These are phyloP conservation scores for Sclerurus mexicanus DNA, from an alignment of 2,113 vertebrate genomes.

Conservation along the genomic window DNA sequence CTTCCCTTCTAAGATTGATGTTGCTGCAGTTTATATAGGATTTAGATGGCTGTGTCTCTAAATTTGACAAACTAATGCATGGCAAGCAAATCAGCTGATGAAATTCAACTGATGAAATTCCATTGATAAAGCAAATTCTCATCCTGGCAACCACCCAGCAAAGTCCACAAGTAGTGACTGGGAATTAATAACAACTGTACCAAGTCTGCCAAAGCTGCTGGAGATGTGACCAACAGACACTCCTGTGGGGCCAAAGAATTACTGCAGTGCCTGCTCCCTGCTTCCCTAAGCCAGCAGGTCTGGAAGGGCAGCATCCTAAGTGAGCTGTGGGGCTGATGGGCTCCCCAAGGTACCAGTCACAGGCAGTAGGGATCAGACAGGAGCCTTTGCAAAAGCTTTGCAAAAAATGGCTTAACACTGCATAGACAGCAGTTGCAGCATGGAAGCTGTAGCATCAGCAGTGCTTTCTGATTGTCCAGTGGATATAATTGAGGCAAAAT, in stretches of 20 bases:
- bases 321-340: neutral
- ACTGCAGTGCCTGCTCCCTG: neutral
- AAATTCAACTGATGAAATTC: neutral
- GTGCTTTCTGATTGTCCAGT: neutral
- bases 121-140: neutral
- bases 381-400: neutral
- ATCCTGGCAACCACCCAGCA: neutral
- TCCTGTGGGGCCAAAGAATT: neutral
- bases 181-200: neutral
- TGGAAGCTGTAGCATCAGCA: neutral
- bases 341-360: neutral
- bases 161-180: neutral
- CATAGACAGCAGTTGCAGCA: neutral
- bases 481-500: neutral
- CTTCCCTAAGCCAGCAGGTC: neutral
- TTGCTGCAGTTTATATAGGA: neutral
- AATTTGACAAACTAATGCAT: neutral
- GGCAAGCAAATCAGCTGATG: neutral
- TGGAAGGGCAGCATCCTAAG: neutral
- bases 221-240: neutral
- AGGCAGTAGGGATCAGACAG: neutral
- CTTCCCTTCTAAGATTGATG: neutral
- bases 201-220: neutral
- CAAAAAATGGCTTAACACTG: neutral
- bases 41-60: neutral